These are phyloP conservation scores for Paradoxurus hermaphroditus DNA, from an alignment of 2,113 vertebrate species.

Conservation along the genomic window DNA sequence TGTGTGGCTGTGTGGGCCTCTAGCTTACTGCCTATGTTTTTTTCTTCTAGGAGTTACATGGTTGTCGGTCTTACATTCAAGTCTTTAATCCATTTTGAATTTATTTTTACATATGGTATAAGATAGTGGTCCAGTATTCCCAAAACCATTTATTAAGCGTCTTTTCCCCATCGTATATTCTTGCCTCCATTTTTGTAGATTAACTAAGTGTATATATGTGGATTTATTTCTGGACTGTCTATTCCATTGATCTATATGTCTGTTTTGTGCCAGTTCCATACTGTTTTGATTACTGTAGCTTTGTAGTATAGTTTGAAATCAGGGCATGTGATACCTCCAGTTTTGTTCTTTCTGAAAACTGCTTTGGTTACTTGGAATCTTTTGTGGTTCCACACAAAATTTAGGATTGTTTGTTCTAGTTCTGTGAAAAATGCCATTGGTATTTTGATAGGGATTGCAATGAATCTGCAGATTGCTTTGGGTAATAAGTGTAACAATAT, in stretches of 20 bases:
- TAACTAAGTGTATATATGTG: not conserved
- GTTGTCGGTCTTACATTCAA: not conserved
- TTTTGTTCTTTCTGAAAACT: not conserved
- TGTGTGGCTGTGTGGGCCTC: not conserved
- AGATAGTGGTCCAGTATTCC: not conserved
- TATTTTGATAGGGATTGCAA: not conserved
- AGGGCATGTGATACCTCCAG: not conserved
- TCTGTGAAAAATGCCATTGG: not conserved
- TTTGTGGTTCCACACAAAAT: not conserved
- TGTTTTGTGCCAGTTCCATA: not conserved
- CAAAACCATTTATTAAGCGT: not conserved
- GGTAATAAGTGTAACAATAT: not conserved
- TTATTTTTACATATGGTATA: not conserved
- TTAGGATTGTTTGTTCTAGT: not conserved
- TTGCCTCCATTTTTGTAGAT: not conserved
- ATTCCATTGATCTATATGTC: not conserved
- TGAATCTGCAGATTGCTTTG: not conserved
- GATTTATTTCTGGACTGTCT: not conserved
- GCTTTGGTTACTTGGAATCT: not conserved
- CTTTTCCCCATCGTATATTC: not conserved
- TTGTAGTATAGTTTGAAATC: not conserved
- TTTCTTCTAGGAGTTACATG: not conserved
- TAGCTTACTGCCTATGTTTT: not conserved
- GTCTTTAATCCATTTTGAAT: not conserved
- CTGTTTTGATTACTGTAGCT: not conserved